Percentiles rank a stretch among this genome's conserved stretches.
Evolutionary conservation across 2,888 invertebrate genomes (phyloP).

Genomic region (Troides aeacus): DNA sequence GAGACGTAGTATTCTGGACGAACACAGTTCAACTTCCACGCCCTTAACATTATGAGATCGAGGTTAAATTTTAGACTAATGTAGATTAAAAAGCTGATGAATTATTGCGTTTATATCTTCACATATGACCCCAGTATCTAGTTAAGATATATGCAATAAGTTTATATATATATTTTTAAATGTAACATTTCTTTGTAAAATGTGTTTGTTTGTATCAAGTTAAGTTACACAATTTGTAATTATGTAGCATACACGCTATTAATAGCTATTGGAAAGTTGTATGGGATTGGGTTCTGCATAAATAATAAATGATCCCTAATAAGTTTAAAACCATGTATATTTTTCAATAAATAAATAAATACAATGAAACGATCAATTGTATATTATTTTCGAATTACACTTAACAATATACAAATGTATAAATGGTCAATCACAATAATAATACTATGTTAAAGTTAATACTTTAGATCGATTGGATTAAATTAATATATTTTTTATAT

Average conservation of each 20-base stretch:
- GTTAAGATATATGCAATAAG: too few relatives aligned
- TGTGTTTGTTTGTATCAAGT: neutral
- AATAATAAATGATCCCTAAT: neutral
- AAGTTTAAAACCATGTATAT: slow-evolving; percentile 2
- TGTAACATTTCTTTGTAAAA: neutral
- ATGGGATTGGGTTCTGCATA: neutral
- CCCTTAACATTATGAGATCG: too few relatives aligned
- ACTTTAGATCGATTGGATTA: slow-evolving; percentile 31
- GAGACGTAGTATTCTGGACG: too few relatives aligned
- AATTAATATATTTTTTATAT: too few relatives aligned
- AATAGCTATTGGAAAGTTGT: neutral
- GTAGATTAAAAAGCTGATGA: too few relatives aligned
- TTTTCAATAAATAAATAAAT: slow-evolving; percentile 21
- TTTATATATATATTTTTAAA: too few relatives aligned
- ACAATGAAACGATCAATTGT: slow-evolving; percentile 1
- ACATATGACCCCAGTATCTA: too few relatives aligned
- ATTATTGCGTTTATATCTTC: too few relatives aligned
- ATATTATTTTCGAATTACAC: slow-evolving; percentile 31
- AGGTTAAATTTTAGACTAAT: too few relatives aligned
- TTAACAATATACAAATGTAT: slow-evolving; percentile 30
- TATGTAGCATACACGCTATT: slow-evolving; percentile 17
- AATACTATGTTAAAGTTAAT: slow-evolving; percentile 50
- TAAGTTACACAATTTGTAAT: slow-evolving; percentile 20
- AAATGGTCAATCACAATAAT: slow-evolving; percentile 47
- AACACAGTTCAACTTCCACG: too few relatives aligned